Percentiles rank a stretch among this genome's conserved stretches.
Conservation (phyloP, 1,140 invertebrate genomes). For the Archivesica marissinica region DNA sequence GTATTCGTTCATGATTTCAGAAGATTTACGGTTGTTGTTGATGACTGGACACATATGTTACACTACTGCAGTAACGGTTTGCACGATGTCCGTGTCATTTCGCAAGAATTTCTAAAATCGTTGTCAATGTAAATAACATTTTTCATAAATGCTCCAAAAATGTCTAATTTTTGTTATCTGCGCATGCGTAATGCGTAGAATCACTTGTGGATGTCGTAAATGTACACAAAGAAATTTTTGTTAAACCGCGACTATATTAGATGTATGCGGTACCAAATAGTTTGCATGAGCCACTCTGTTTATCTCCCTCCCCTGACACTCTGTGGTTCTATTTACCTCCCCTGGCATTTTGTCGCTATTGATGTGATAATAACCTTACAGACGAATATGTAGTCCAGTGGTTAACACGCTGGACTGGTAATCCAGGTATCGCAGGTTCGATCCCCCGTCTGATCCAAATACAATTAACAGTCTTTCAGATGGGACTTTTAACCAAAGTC, state of each 20-base stretch:
- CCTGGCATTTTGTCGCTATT: too few species aligned
- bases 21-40: neutral
- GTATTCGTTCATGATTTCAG: too few species aligned
- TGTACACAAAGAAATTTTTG: conserved; percentile 24
- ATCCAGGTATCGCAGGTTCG: too few species aligned
- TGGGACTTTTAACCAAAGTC: too few species aligned
- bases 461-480: too few species aligned
- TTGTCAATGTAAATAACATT: conserved; percentile 44
- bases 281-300: too few species aligned
- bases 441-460: too few species aligned
- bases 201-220: conserved; percentile 45
- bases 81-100: neutral
- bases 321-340: too few species aligned
- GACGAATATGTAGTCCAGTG: too few species aligned
- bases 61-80: neutral
- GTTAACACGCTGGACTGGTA: too few species aligned
- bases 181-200: conserved; percentile 42
- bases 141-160: conserved; percentile 18
- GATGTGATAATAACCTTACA: too few species aligned
- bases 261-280: conserved; percentile 15
- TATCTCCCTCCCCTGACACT: too few species aligned
- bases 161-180: conserved; percentile 27
- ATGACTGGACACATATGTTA: neutral
- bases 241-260: neutral
- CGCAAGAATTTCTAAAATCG: neutral